Evolutionary conservation across 1,140 invertebrate genomes (phyloP).

Genomic region (Euwallacea fornicatus): DNA sequence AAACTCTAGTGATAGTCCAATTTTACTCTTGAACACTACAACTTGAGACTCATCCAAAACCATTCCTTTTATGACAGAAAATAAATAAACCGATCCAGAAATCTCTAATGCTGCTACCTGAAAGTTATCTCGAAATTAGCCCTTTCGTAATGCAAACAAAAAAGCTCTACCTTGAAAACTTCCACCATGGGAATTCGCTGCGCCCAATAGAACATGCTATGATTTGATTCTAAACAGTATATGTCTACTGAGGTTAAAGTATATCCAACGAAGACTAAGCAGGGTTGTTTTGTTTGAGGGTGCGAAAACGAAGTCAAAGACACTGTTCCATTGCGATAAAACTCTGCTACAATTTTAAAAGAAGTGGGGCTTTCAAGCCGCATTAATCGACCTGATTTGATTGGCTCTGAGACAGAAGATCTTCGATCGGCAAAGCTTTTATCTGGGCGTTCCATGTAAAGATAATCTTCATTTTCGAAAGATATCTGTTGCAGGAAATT

Average conservation of each 20-base stretch:
- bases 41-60: slow-evolving; percentile 12
- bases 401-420: no score
- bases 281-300: slow-evolving; percentile 13
- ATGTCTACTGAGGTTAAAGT: slow-evolving; percentile 8
- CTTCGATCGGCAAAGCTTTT: no score
- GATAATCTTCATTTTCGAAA: slow-evolving; percentile 10
- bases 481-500: slow-evolving; percentile 15
- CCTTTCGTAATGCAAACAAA: background rate
- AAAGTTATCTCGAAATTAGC: background rate
- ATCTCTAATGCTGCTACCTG: slow-evolving; percentile 3
- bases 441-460: slow-evolving; percentile 16
- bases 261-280: slow-evolving; percentile 16
- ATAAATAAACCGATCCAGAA: slow-evolving; percentile 5
- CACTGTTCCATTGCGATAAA: slow-evolving; percentile 7
- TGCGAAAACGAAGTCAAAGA: slow-evolving; percentile 15
- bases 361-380: background rate
- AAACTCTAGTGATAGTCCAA: no score
- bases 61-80: slow-evolving; percentile 2
- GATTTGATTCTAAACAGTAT: slow-evolving; percentile 5
- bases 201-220: background rate
- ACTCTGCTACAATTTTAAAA: slow-evolving; percentile 2
- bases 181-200: background rate
- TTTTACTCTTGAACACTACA: slow-evolving; percentile 7
- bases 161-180: slow-evolving; percentile 20
- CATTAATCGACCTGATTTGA: no score